A percentile compares a stretch with the other conserved stretches of the same genome.
Conservation (phyloP, 2,113 vertebrate genomes). For the Rhipidura dahli region DNA sequence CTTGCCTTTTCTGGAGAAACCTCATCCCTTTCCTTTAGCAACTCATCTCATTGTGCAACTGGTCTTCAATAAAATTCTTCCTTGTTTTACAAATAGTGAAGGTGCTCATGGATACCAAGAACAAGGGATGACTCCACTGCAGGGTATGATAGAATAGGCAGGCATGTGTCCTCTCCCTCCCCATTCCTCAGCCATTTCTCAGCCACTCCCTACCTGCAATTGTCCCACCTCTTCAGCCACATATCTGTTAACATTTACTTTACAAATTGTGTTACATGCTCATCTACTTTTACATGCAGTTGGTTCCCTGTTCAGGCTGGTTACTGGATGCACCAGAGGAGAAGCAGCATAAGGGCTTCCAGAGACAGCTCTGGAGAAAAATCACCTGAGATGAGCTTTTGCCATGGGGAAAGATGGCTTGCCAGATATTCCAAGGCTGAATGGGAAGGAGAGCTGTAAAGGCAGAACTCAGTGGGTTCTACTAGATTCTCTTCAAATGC, state of each 20-base stretch:
- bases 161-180: not conserved
- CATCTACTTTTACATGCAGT: not conserved
- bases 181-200: not conserved
- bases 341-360: not conserved
- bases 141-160: not conserved
- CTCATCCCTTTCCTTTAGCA: not conserved
- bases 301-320: not conserved
- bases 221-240: not conserved
- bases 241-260: not conserved
- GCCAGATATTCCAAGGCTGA: not conserved
- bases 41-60: not conserved
- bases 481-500: not conserved
- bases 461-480: not conserved
- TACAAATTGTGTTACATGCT: not conserved
- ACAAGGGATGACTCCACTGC: not conserved
- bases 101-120: fast-evolving
- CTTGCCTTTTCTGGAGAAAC: not conserved
- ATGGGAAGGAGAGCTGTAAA: not conserved
- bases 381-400: not conserved
- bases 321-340: not conserved
- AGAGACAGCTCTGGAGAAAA: not conserved
- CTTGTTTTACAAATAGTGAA: not conserved
- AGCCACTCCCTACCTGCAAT: not conserved
- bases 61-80: not conserved
- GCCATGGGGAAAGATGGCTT: not conserved